Evolutionary conservation across 2,797 vertebrate species (phyloP), one percentile per base, ranked within the genome.

Genomic region (Ctenosaura bakeri): DNA sequence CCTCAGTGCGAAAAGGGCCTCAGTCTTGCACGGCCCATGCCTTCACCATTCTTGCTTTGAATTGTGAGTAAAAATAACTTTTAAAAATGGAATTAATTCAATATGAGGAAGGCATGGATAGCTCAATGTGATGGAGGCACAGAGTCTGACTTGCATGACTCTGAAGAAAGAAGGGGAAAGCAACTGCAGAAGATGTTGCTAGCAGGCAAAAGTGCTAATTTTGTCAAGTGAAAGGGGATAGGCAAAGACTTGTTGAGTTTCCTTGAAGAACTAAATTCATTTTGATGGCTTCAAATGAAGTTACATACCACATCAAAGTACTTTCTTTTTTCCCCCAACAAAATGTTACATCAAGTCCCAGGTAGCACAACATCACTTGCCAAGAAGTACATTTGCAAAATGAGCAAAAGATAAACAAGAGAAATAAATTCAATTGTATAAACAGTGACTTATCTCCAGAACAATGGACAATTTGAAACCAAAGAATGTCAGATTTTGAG

Each of bases 251-350:
- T 83, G 88, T 82, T 29, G 26, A 54, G 32, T 83, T 35, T 54
- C 87, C 81, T 62, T 88, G 35, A 56, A 91, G 78, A 81, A 54
- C 54, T 38, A 42, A 62, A 81, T 66, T 77, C 26, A 50, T 50
- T 50, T 52, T 29, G 56, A 54, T n/a, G 77, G 83, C 71, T 81
- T 89, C 71, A 74, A 10, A 66, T 69, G 87, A 82, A 56, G 71
- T 78, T 83, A 56, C 35, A 74, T 35, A 77, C 87, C 83, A 91
- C 83, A 89, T 91, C 83, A 89, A 83, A 89, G 83, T 54, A 73
- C 32, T n/a, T 64, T 62, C 12, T 46, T 82, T 12, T 73, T 6
- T 38, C 1, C 26, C 62, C 62, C 24, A 71, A 79, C 26, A 71
- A 80, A 8, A 59, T 59, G 66, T 69, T n/a, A 85, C 78, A 56